phyloP scores from a whole-genome alignment of 2,797 vertebrate species.

The Morus bassanus region DNA sequence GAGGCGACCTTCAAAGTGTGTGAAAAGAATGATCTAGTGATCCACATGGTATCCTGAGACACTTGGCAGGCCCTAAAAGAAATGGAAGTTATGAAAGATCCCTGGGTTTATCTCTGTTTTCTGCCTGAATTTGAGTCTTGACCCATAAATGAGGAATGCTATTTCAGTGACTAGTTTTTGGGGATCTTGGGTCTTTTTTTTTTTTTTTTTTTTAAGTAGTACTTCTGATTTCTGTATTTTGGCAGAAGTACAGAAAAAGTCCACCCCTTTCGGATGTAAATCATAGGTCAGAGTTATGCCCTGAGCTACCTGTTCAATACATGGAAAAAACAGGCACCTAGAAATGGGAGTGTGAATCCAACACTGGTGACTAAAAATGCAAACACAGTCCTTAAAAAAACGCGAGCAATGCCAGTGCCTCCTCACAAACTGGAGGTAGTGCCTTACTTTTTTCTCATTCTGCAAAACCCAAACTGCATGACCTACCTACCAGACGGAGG shows the following conservation, averaged over 20 bases:
- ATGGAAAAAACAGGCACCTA: neutral
- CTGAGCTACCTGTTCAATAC: neutral
- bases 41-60: neutral
- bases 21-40: neutral
- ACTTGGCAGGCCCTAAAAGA: neutral
- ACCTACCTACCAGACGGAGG: neutral
- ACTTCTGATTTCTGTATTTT: neutral
- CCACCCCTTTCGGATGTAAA: neutral
- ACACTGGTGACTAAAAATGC: neutral
- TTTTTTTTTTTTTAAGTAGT: neutral
- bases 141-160: neutral
- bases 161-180: neutral
- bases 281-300: neutral
- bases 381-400: neutral
- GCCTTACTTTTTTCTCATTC: neutral
- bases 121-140: neutral
- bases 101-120: neutral
- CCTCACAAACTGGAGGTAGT: neutral
- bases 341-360: neutral
- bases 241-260: neutral
- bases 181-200: neutral
- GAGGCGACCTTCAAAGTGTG: neutral
- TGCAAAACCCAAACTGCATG: neutral
- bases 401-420: neutral
- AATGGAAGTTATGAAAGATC: neutral